A percentile compares a stretch with the other conserved stretches of the same genome.
These are phyloP conservation scores for Callosobruchus maculatus DNA, from an alignment of 2,888 invertebrate species.

Conservation along the genomic window DNA sequence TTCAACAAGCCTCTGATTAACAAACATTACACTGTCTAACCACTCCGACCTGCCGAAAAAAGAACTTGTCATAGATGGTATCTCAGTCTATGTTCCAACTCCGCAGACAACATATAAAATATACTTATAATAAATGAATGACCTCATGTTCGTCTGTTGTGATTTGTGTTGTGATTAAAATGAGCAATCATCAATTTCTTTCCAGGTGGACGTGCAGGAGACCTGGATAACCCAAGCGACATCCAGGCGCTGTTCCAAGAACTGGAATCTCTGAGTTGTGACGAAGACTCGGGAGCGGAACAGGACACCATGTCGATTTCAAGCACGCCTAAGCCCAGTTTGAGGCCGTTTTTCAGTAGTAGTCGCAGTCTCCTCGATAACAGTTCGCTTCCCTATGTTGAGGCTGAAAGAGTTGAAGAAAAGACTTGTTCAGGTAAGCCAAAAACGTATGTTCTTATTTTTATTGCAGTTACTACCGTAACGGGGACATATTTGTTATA, in stretches of 20 bases:
- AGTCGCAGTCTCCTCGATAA: constrained; percentile 67
- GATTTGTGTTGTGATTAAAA: too few species aligned
- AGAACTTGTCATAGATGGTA: too few species aligned
- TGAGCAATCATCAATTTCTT: neutral
- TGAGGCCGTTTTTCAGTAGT: constrained; percentile 93
- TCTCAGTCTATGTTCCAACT: too few species aligned
- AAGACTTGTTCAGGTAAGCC: constrained; percentile 22
- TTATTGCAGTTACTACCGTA: too few species aligned
- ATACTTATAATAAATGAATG: too few species aligned
- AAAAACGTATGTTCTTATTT: too few species aligned
- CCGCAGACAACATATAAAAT: too few species aligned
- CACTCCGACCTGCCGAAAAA: too few species aligned
- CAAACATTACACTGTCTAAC: too few species aligned
- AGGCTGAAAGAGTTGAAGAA: constrained; percentile 35
- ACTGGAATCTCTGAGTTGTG: constrained; percentile 86
- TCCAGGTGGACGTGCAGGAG: constrained; percentile 55
- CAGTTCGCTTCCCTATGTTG: constrained; percentile 32
- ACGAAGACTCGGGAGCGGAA: constrained; percentile 87
- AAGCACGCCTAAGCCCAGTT: constrained; percentile 94
- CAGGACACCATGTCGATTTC: constrained; percentile 96
- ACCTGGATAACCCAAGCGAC: constrained; percentile 75
- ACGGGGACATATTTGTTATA: too few species aligned
- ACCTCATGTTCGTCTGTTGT: too few species aligned
- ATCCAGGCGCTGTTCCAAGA: constrained; percentile 95
- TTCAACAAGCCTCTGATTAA: too few species aligned